phyloP scores from a whole-genome alignment of 2,797 vertebrate genomes.

The Phoeniculus purpureus region DNA sequence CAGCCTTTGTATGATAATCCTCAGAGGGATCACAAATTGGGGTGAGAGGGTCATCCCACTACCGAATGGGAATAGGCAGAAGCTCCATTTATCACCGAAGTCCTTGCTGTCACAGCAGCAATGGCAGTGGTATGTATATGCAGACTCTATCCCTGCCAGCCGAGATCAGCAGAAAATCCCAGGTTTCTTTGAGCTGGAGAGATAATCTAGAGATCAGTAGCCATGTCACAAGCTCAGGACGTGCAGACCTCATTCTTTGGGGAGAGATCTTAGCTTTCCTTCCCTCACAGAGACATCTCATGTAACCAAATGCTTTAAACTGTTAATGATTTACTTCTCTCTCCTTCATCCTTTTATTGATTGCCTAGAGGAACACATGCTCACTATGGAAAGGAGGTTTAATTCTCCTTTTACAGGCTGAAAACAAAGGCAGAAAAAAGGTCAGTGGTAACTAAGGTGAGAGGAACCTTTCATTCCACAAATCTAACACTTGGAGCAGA shows the following conservation, averaged over 20 bases:
- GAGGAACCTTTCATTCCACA: not conserved
- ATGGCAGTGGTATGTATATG: not conserved
- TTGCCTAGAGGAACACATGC: not conserved
- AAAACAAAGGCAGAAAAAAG: constrained; percentile 15
- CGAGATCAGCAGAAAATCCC: not conserved
- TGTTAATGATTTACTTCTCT: constrained; percentile 43
- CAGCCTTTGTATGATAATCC: not conserved
- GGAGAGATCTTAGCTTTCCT: not conserved
- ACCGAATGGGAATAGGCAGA: not conserved
- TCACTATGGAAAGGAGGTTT: not conserved
- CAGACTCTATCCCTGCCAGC: not conserved
- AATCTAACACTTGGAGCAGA: not conserved
- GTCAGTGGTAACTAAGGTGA: constrained; percentile 12
- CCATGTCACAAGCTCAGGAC: not conserved
- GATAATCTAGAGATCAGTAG: not conserved
- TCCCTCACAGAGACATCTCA: constrained; percentile 6
- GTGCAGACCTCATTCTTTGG: not conserved
- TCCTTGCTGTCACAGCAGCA: not conserved
- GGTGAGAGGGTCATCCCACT: not conserved
- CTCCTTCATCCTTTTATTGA: constrained; percentile 24
- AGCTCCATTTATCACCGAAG: not conserved
- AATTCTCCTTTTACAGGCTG: constrained; percentile 32
- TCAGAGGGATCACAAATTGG: not conserved
- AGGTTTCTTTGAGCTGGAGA: not conserved
- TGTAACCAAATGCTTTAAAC: constrained; percentile 16